A percentile compares a stretch with the other conserved stretches of the same genome.
phyloP scores from a whole-genome alignment of 1,140 invertebrate genomes.

The Solen grandis region DNA sequence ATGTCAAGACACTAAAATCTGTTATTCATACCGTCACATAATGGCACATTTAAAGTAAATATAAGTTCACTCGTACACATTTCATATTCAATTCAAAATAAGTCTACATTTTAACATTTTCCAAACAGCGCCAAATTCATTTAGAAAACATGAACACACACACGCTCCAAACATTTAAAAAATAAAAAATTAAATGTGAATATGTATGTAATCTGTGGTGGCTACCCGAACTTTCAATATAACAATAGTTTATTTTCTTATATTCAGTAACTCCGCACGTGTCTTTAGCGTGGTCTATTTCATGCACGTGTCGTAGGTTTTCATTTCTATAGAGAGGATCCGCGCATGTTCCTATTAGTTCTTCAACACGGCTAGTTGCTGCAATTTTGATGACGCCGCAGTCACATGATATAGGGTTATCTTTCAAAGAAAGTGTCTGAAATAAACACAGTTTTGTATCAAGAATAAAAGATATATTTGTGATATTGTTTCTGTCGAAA shows the following conservation, averaged over 20 bases:
- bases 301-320: slow-evolving; percentile 13
- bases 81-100: no score
- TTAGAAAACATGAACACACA: no score
- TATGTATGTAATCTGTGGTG: no score
- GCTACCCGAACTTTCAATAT: neutral
- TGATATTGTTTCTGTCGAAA: slow-evolving; percentile 43
- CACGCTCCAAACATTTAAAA: no score
- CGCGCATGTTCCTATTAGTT: slow-evolving; percentile 23
- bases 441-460: slow-evolving; percentile 43
- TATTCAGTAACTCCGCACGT: slow-evolving; percentile 29
- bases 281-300: slow-evolving; percentile 7
- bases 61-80: no score
- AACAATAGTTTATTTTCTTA: slow-evolving; percentile 20
- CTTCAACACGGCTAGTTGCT: slow-evolving; percentile 23
- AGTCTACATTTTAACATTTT: no score
- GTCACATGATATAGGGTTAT: slow-evolving; percentile 43
- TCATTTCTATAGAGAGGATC: slow-evolving; percentile 16
- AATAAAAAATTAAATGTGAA: no score
- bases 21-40: no score
- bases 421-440: slow-evolving; percentile 36
- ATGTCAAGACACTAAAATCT: no score
- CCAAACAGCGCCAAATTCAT: no score
- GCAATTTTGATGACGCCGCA: slow-evolving; percentile 47
- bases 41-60: no score
- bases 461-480: slow-evolving; percentile 52